phyloP scores from a whole-genome alignment of 2,888 invertebrate species.

The Caradrina kadenii region DNA sequence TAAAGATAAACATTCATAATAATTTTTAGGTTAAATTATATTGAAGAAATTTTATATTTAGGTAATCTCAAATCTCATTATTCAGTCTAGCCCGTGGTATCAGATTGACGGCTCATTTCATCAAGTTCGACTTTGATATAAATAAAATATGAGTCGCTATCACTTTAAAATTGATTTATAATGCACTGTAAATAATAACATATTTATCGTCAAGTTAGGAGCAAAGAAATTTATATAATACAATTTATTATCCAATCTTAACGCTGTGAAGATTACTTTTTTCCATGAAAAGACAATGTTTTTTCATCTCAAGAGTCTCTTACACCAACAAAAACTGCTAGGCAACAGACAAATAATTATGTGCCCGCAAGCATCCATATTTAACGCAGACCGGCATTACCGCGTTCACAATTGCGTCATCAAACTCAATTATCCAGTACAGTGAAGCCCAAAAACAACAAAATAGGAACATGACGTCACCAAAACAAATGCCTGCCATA shows the following conservation, averaged over 20 bases:
- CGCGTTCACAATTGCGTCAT: constrained; percentile 38
- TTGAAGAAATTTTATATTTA: constrained; percentile 14
- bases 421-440: constrained; percentile 49
- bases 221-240: neutral
- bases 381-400: constrained; percentile 39
- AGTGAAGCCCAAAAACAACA: constrained; percentile 48
- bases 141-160: constrained; percentile 26
- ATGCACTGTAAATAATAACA: constrained; percentile 14
- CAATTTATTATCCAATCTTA: neutral
- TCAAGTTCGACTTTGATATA: constrained; percentile 16
- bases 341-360: constrained; percentile 21
- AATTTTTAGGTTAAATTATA: neutral
- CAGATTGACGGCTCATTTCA: constrained; percentile 46
- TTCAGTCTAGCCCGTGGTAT: constrained; percentile 29
- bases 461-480: constrained; percentile 45
- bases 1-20: neutral
- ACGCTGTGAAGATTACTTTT: no score
- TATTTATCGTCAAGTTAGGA: neutral
- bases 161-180: constrained; percentile 25
- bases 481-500: constrained; percentile 50
- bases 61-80: constrained; percentile 29
- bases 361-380: constrained; percentile 32
- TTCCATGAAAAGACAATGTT: neutral
- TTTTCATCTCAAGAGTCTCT: neutral
- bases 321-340: neutral